A percentile compares a stretch with the other conserved stretches of the same genome.
These are phyloP conservation scores for Ceratosolen fusciceps DNA, from an alignment of 1,140 invertebrate species.

Conservation along the genomic window DNA sequence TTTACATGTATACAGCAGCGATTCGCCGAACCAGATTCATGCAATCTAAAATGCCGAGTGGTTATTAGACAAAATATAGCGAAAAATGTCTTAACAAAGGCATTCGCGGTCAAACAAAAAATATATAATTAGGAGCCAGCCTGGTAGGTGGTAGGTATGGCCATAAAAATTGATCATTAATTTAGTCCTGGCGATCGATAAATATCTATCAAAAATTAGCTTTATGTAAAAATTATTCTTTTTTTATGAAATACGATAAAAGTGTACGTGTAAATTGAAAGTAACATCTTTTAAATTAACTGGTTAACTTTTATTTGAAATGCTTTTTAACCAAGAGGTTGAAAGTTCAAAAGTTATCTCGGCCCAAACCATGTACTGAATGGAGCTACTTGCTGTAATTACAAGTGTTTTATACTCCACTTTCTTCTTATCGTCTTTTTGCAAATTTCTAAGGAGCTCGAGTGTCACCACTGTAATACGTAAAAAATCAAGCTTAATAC, in stretches of 20 bases:
- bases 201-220: too few species aligned
- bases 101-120: too few species aligned
- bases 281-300: constrained; percentile 32
- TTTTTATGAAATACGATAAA: constrained; percentile 19
- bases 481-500: constrained; percentile 2
- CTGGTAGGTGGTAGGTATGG: too few species aligned
- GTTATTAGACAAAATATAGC: too few species aligned
- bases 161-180: too few species aligned
- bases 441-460: neutral
- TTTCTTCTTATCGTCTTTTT: neutral
- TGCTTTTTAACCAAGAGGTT: constrained; percentile 22
- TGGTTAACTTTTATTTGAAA: constrained; percentile 42
- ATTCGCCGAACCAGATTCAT: neutral
- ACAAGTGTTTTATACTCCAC: constrained; percentile 15
- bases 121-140: too few species aligned
- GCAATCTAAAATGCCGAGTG: too few species aligned
- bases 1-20: neutral
- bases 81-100: too few species aligned
- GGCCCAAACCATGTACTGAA: constrained; percentile 12
- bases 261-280: constrained; percentile 21
- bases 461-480: constrained; percentile 11
- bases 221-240: too few species aligned
- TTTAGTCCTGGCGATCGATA: too few species aligned
- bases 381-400: constrained; percentile 44
- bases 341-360: constrained; percentile 37